phyloP scores from a whole-genome alignment of 2,888 invertebrate species.

The Harpagoxenus sublaevis region DNA sequence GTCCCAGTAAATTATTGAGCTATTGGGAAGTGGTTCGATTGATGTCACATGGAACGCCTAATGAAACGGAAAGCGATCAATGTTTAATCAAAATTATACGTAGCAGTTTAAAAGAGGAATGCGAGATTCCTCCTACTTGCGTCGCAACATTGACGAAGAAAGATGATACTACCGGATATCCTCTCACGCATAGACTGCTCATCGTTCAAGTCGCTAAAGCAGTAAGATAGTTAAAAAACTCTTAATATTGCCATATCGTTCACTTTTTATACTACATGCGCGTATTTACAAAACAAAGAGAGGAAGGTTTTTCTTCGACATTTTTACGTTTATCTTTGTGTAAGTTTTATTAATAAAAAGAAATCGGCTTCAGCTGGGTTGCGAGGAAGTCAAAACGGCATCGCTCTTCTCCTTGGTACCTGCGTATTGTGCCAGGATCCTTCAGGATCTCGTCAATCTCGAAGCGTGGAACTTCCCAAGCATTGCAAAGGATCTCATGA shows the following conservation, averaged over 20 bases:
- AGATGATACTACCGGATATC: constrained; percentile 82
- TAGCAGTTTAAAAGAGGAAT: constrained; percentile 55
- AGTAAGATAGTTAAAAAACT: constrained; percentile 50
- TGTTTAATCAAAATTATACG: constrained; percentile 73
- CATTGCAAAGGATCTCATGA: constrained; percentile 80
- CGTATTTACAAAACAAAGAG: background rate
- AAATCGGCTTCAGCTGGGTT: constrained; percentile 70
- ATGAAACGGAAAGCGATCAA: constrained; percentile 77
- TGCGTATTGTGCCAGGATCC: constrained; percentile 79
- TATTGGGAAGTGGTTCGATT: constrained; percentile 40
- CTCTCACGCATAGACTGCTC: constrained; percentile 85
- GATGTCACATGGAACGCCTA: constrained; percentile 77
- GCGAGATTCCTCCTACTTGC: constrained; percentile 73
- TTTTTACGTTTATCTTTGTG: background rate
- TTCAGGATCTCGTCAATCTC: constrained; percentile 80
- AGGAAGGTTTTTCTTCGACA: background rate
- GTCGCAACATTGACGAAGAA: constrained; percentile 72
- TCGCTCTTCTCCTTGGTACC: constrained; percentile 63
- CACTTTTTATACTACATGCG: background rate
- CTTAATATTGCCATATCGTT: background rate
- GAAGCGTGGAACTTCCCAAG: constrained; percentile 78
- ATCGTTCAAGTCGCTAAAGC: constrained; percentile 81
- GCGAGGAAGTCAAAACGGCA: constrained; percentile 49
- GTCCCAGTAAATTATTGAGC: constrained; percentile 22
- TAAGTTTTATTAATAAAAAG: background rate